Evolutionary conservation across 2,797 vertebrate genomes (phyloP).

Genomic region (Liparis tanakae): DNA sequence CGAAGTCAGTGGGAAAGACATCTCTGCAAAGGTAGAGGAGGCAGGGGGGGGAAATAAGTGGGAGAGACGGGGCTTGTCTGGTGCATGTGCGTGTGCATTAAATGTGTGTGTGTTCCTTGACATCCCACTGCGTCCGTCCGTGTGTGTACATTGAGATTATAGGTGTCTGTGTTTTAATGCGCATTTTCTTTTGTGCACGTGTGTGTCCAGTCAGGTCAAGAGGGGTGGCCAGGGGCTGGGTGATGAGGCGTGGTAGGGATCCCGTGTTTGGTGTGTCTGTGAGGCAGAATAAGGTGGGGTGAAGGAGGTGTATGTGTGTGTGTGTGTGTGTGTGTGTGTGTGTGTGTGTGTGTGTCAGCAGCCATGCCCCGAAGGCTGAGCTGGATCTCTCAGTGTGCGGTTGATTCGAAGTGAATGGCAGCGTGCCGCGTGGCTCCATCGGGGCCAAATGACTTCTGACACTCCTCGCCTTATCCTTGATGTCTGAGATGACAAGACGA

Average conservation of each 20-base stretch:
- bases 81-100: constrained; percentile 54
- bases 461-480: constrained; percentile 79
- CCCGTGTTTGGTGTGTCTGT: constrained; percentile 69
- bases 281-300: constrained; percentile 59
- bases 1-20: constrained; percentile 51
- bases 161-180: constrained; percentile 47
- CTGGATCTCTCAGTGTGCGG: constrained; percentile 64
- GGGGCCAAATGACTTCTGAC: constrained; percentile 82
- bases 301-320: constrained; percentile 44
- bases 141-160: constrained; percentile 32
- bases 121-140: constrained; percentile 33
- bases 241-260: constrained; percentile 67
- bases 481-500: constrained; percentile 64
- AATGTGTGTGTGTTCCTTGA: constrained; percentile 54
- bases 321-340: constrained; percentile 32
- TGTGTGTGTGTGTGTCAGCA: constrained; percentile 18
- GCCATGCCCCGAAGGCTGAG: constrained; percentile 58
- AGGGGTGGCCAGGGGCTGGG: constrained; percentile 65
- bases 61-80: constrained; percentile 66
- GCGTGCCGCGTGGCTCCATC: constrained; percentile 74
- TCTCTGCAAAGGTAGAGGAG: constrained; percentile 57
- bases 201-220: constrained; percentile 50
- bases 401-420: constrained; percentile 84
- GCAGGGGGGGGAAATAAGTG: constrained; percentile 52
- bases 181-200: constrained; percentile 38